Conservation (phyloP, 2,797 vertebrate species). For the Eurystomus glaucurus region DNA sequence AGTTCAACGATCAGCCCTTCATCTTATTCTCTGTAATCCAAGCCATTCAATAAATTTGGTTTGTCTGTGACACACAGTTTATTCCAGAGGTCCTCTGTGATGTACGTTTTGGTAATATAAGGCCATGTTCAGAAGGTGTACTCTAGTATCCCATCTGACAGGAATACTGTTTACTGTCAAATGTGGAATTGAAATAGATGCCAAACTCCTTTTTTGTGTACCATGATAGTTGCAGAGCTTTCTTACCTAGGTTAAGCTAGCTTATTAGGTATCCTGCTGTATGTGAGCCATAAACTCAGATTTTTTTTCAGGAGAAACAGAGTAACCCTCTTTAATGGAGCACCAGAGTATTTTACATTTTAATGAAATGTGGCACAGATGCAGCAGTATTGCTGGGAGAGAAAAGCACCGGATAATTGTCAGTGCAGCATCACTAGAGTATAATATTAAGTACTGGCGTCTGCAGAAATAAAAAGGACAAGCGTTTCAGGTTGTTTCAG, state of each 20-base stretch:
- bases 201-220: neutral
- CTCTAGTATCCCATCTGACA: neutral
- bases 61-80: neutral
- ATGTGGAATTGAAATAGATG: neutral
- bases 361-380: neutral
- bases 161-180: conserved; percentile 7
- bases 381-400: neutral
- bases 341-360: neutral
- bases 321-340: neutral
- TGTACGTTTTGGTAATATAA: neutral
- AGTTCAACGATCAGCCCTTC: neutral
- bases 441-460: neutral
- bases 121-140: neutral
- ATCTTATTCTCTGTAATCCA: neutral
- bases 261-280: neutral
- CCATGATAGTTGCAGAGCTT: neutral
- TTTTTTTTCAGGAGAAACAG: neutral
- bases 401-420: neutral
- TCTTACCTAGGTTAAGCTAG: neutral
- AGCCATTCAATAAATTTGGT: neutral
- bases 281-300: neutral
- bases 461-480: neutral
- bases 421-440: neutral
- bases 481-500: neutral
- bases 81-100: neutral